Percentiles rank a stretch among this genome's conserved stretches.
These are phyloP conservation scores for Babyrousa celebensis DNA, from an alignment of 2,797 vertebrate genomes.

Conservation along the genomic window DNA sequence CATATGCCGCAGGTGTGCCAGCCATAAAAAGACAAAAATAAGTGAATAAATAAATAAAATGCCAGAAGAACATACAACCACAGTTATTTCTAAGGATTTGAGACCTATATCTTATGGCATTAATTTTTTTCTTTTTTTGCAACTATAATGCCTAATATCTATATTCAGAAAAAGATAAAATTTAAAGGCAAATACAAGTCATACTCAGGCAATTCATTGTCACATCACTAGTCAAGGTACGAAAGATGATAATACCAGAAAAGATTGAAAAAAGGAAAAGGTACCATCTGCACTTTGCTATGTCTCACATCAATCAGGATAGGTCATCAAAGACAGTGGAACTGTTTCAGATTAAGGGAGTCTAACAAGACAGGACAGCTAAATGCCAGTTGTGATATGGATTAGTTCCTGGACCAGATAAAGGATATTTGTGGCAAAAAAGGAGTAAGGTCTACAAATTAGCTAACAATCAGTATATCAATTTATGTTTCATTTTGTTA, in stretches of 20 bases:
- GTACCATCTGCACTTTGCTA: not conserved
- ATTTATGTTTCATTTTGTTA: not conserved
- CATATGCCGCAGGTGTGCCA: too few species aligned
- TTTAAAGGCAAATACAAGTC: constrained; percentile 24
- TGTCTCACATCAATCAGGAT: not conserved
- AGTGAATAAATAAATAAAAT: not conserved
- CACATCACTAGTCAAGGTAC: not conserved
- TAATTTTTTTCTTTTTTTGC: not conserved
- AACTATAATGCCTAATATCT: not conserved
- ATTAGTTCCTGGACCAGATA: not conserved
- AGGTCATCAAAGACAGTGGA: not conserved
- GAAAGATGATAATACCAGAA: not conserved
- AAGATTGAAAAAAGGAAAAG: not conserved
- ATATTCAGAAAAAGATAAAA: constrained; percentile 40
- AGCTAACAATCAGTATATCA: not conserved
- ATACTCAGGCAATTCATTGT: not conserved
- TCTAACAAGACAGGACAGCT: not conserved
- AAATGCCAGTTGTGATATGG: not conserved
- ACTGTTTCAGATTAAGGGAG: not conserved
- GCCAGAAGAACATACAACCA: not conserved
- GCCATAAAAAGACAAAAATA: too few species aligned
- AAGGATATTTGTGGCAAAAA: not conserved
- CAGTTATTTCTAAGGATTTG: not conserved
- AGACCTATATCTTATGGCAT: not conserved
- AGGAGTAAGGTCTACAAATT: not conserved